Evolutionary conservation across 2,797 vertebrate species (phyloP), one percentile per base, ranked within the genome.

Genomic region (Phrynocephalus guinanensis): DNA sequence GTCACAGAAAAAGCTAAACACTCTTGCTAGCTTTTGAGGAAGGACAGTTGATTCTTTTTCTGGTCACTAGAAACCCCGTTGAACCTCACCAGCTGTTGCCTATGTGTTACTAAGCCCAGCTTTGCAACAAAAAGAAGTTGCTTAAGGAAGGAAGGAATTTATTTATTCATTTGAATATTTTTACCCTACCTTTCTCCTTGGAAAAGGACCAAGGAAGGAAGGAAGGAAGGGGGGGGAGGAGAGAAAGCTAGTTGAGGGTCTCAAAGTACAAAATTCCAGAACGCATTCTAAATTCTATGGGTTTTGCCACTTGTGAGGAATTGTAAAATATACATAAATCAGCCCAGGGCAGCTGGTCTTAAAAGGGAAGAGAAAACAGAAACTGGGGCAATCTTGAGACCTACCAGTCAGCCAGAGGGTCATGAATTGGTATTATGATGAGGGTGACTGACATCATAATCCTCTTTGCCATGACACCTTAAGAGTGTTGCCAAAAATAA

Each of bases 381-480:
- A 76, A 6, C 26, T 60, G 28, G 8, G 48, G 28, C n/a, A 68
- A 78, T 28, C 28, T 22, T 78, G 28, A 52, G 6, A 22, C 11
- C 33, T 48, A 9, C 1, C 66, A 48, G n/a, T 30, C 44, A 70
- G 11, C 20, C 28, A 3, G 24, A 30, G 48, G 44, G 16, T 79
- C 30, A 80, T 72, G 30, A 80, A 72, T 60, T 72, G 16, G 30
- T 60, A 30, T 86, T 81, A 63, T 81, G 85, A 70, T 73, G 24
- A 73, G 26, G 63, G 68, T 44, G 22, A 13, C 22, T 79, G 30
- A 48, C 75, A 60, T 48, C 76, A 79, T 30, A 84, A 66, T 52
- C 79, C 67, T 84, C 28, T 22, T 63, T 79, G n/a, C n/a, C 76
- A 24, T 50, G 22, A 71, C 28, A 15, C 44, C 16, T 52, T 56